Conservation (phyloP, 2,113 vertebrate species). For the Burhinus bistriatus region DNA sequence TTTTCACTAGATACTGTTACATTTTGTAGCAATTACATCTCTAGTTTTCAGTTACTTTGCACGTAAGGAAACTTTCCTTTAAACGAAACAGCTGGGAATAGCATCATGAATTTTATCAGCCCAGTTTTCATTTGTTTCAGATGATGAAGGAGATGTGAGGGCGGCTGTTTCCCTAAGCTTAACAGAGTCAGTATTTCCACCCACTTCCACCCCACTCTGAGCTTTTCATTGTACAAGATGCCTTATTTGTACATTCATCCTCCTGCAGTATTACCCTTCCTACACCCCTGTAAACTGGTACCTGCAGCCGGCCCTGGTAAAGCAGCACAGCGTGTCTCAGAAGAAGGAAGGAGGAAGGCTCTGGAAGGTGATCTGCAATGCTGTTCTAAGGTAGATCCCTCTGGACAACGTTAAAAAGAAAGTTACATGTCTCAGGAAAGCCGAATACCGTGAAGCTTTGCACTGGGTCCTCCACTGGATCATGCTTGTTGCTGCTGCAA, state of each 20-base stretch:
- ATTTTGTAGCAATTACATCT: slow-evolving; percentile 71
- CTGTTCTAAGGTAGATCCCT: background rate
- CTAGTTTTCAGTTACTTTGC: slow-evolving; percentile 68
- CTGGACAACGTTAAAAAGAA: background rate
- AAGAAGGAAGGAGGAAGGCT: background rate
- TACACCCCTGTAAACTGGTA: background rate
- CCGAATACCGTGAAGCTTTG: background rate
- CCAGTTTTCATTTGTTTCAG: slow-evolving; percentile 63
- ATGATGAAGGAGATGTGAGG: slow-evolving; percentile 59
- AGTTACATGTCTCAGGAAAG: background rate
- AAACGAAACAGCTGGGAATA: slow-evolving; percentile 73
- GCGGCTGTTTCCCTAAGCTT: slow-evolving; percentile 31
- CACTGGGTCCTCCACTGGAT: background rate
- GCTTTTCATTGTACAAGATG: background rate
- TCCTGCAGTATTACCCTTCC: background rate
- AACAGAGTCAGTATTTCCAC: slow-evolving; percentile 31
- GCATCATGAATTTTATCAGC: slow-evolving; percentile 65
- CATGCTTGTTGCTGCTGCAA: background rate
- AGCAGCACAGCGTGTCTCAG: background rate
- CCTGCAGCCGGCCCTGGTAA: background rate
- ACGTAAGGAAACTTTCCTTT: slow-evolving; percentile 74
- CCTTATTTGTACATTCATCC: background rate
- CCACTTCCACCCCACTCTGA: slow-evolving; percentile 11
- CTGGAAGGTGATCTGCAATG: background rate
- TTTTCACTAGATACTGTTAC: slow-evolving; percentile 67